Conservation (phyloP, 2,888 invertebrate genomes). For the Bugula neritina region DNA sequence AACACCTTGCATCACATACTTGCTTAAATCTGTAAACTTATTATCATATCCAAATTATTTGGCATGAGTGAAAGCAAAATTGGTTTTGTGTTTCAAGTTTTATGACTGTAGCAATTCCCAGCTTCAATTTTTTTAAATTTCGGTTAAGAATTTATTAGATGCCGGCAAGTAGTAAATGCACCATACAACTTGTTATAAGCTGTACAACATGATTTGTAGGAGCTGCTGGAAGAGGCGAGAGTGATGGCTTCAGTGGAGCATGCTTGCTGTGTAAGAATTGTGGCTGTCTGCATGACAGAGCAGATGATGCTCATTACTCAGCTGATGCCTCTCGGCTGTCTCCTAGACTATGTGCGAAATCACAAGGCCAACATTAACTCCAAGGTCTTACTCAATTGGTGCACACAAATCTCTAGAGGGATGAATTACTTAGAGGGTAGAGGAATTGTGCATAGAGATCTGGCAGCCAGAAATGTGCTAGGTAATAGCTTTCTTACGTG, state of each 20-base stretch:
- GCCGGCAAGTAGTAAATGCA: too few species aligned
- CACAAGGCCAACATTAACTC: constrained; percentile 90
- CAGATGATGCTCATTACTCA: constrained; percentile 97
- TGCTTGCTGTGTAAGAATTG: constrained; percentile 81
- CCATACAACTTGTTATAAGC: too few species aligned
- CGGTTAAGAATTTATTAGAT: too few species aligned
- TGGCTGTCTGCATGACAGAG: constrained; percentile 93
- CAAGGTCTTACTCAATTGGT: constrained; percentile 90
- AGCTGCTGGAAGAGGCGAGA: constrained; percentile 90
- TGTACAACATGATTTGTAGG: too few species aligned
- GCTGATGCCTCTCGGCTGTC: constrained; percentile 90
- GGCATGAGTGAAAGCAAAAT: too few species aligned
- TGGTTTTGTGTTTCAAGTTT: too few species aligned
- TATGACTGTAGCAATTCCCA: too few species aligned
- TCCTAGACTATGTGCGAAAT: constrained; percentile 86
- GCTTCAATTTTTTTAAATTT: too few species aligned
- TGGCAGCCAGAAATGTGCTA: constrained; percentile 93
- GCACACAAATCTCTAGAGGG: constrained; percentile 84
- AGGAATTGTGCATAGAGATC: constrained; percentile 87
- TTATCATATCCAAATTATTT: too few species aligned
- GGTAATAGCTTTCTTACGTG: too few species aligned
- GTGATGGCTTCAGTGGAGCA: constrained; percentile 97
- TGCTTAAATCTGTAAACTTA: too few species aligned
- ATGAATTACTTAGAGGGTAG: constrained; percentile 95
- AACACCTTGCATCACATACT: too few species aligned